phyloP scores from a whole-genome alignment of 2,113 vertebrate genomes.

The Perca flavescens region DNA sequence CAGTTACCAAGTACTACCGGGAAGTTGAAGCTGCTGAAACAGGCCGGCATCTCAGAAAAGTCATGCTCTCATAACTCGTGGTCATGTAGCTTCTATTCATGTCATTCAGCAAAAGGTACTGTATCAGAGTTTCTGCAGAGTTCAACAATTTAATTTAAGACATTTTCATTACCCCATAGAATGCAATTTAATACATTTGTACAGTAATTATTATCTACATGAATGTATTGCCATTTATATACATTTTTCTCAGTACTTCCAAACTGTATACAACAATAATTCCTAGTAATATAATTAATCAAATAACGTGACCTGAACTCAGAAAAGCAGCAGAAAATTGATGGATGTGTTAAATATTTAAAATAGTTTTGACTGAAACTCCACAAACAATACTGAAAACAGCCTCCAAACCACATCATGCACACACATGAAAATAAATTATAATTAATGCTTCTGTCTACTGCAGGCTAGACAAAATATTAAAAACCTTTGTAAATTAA shows the following conservation, averaged over 20 bases:
- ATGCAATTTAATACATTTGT: not conserved
- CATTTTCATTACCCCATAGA: not conserved
- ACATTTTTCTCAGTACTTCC: not conserved
- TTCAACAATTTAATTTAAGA: not conserved
- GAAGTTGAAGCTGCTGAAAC: conserved; percentile 15
- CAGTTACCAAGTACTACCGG: not conserved
- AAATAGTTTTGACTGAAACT: not conserved
- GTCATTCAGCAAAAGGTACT: not conserved
- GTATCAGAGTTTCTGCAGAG: not conserved
- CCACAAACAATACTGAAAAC: not conserved
- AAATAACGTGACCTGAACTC: not conserved
- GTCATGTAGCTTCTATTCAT: not conserved
- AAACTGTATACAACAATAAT: not conserved
- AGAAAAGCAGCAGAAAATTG: not conserved
- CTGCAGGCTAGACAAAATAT: not conserved
- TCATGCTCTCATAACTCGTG: not conserved
- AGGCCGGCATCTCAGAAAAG: conserved; percentile 19
- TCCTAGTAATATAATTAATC: not conserved
- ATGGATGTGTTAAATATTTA: not conserved
- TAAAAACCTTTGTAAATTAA: not conserved
- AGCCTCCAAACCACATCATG: not conserved
- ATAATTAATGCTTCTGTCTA: not conserved
- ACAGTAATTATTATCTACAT: not conserved
- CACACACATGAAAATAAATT: too few relatives aligned
- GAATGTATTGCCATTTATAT: not conserved